Evolutionary conservation across 2,113 vertebrate species (phyloP), one percentile per base, ranked within the genome.

Genomic region (Bufo gargarizans): DNA sequence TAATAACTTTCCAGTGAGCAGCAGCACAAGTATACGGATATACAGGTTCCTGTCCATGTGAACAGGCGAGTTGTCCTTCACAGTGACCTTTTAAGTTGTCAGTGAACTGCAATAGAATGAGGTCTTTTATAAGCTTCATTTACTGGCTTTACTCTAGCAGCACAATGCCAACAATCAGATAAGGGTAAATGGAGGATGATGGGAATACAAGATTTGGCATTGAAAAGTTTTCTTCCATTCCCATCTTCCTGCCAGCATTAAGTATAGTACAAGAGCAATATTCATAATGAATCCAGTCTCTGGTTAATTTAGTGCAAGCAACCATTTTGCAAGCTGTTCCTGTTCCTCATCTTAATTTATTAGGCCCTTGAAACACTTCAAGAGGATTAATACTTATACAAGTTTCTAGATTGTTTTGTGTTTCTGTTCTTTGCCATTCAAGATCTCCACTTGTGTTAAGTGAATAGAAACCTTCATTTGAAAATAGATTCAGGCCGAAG

Each of bases 121-220:
- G 59, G 85, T 79, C 85, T 69, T 86, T 86, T 86, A 80, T 79
- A 79, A 79, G 61, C 76, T 86, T 65, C 76, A 77, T 63, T 69
- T 80, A 67, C 77, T 80, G 77, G 77, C 86, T 58, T 20, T 19
- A 71, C 65, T 33, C 77, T 78, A 87, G 65, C 14, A 33, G 77
- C 63, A 58, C 63, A 56, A 20, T 80, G 86, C 76, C 61, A 87
- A 50, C 67, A 67, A 87, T 87, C 86, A 80, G 86, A 87, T 87
- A 81, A 87, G 86, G 22, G 77, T 79, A 71, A 87, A 87, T 81
- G 22, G 63, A 81, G 63, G 86, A 71, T 87, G 77, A 87, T 87
- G 77, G 77, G 63, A 71, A 71, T 80, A 58, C 61, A 65, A 87
- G 77, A 87, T 87, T 81, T 67, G 86, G 86, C 59, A 53, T 17